These are phyloP conservation scores for Agrotis puta DNA, from an alignment of 2,888 invertebrate genomes.

Conservation along the genomic window DNA sequence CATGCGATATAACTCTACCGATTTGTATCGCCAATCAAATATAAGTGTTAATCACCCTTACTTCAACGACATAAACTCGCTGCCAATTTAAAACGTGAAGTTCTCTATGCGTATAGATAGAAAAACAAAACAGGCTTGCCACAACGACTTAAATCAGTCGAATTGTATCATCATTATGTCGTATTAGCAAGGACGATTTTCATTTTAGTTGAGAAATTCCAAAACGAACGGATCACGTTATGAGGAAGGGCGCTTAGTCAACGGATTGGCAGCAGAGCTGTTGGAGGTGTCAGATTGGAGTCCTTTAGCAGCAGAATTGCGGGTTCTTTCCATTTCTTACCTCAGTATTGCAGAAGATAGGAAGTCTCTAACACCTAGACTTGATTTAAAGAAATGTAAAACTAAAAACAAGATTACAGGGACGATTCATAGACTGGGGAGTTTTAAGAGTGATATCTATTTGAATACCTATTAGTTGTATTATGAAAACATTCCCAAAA, in stretches of 20 bases:
- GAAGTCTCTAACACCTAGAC: not conserved
- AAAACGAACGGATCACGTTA: too few species aligned
- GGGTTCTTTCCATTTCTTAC: conserved; percentile 36
- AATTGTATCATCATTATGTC: too few species aligned
- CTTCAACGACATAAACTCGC: too few species aligned
- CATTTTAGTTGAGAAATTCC: too few species aligned
- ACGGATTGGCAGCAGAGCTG: conserved; percentile 5
- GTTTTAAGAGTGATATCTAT: conserved; percentile 16
- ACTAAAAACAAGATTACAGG: conserved; percentile 44
- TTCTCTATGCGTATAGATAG: too few species aligned
- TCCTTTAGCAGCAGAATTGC: not conserved
- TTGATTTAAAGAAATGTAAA: conserved; percentile 9
- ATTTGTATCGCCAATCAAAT: too few species aligned
- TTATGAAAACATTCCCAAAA: conserved; percentile 33
- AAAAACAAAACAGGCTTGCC: too few species aligned
- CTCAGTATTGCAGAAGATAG: conserved; percentile 32
- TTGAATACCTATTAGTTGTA: not conserved
- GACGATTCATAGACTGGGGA: conserved; percentile 37
- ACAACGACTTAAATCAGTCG: too few species aligned
- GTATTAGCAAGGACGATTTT: too few species aligned
- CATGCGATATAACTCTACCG: too few species aligned
- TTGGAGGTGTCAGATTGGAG: conserved; percentile 1
- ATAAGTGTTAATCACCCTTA: too few species aligned
- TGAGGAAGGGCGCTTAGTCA: conserved; percentile 6
- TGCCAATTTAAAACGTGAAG: too few species aligned